Percentiles rank a stretch among this genome's conserved stretches.
phyloP scores from a whole-genome alignment of 2,113 vertebrate species.

The Platanista minor region DNA sequence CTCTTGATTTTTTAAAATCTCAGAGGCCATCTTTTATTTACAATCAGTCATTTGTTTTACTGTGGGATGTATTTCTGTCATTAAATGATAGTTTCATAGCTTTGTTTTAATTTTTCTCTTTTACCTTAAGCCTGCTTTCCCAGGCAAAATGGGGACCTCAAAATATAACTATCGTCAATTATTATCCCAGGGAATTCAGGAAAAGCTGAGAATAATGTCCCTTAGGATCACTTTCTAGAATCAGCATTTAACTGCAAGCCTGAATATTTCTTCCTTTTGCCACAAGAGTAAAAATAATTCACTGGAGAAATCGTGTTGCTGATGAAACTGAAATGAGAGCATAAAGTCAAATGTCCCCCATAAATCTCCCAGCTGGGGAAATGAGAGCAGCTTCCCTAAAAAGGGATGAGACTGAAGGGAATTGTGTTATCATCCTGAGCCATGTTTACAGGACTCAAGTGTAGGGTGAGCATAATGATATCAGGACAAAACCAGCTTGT shows the following conservation, averaged over 20 bases:
- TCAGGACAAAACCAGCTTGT: neutral
- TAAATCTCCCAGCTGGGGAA: conserved; percentile 48
- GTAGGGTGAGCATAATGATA: neutral
- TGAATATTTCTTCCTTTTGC: conserved; percentile 8
- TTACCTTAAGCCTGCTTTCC: neutral
- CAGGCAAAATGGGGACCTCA: neutral
- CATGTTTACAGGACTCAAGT: conserved; percentile 17
- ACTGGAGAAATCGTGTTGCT: conserved; percentile 32
- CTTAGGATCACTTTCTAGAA: neutral
- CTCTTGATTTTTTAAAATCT: neutral
- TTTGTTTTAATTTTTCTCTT: conserved; percentile 11
- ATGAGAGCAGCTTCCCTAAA: conserved; percentile 33
- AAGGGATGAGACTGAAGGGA: conserved; percentile 37
- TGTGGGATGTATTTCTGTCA: neutral
- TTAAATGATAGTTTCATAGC: neutral
- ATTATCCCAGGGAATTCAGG: neutral
- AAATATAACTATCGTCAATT: neutral
- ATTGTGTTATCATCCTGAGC: neutral
- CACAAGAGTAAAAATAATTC: neutral
- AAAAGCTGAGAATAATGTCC: neutral
- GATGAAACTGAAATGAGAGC: conserved; percentile 17
- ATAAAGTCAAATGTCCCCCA: conserved; percentile 7
- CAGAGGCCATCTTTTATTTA: neutral
- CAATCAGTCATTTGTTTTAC: neutral
- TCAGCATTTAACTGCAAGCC: neutral